Percentiles rank a stretch among this genome's conserved stretches.
Conservation (phyloP, 1,140 invertebrate genomes). For the Calliphora vicina region DNA sequence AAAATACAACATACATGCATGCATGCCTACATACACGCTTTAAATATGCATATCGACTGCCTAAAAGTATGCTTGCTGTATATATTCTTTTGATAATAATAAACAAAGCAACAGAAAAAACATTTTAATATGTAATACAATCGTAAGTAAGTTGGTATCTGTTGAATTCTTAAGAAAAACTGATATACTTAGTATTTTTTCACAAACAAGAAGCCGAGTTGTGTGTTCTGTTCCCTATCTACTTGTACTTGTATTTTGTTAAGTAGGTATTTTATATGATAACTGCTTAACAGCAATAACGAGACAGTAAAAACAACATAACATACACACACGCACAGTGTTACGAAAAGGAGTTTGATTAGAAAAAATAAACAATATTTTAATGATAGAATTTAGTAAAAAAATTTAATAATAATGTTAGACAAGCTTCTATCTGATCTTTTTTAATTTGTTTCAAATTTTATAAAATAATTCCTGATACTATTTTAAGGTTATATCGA, state of each 20-base stretch:
- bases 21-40: neutral
- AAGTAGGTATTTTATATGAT: slow-evolving; percentile 10
- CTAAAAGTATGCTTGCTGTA: neutral
- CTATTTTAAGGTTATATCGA: too few relatives aligned
- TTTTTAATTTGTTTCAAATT: too few relatives aligned
- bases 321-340: neutral
- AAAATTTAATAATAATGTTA: neutral
- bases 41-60: neutral
- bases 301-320: neutral
- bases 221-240: neutral
- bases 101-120: neutral
- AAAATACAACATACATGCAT: neutral
- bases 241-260: neutral
- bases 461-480: too few relatives aligned
- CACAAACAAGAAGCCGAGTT: neutral
- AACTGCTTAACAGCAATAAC: neutral
- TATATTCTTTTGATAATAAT: neutral
- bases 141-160: neutral
- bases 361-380: too few relatives aligned
- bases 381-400: neutral
- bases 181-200: neutral
- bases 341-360: neutral
- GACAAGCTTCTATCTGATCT: too few relatives aligned
- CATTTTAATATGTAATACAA: neutral
- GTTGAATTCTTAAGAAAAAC: neutral